phyloP scores from a whole-genome alignment of 2,113 vertebrate genomes.

The Charina bottae region DNA sequence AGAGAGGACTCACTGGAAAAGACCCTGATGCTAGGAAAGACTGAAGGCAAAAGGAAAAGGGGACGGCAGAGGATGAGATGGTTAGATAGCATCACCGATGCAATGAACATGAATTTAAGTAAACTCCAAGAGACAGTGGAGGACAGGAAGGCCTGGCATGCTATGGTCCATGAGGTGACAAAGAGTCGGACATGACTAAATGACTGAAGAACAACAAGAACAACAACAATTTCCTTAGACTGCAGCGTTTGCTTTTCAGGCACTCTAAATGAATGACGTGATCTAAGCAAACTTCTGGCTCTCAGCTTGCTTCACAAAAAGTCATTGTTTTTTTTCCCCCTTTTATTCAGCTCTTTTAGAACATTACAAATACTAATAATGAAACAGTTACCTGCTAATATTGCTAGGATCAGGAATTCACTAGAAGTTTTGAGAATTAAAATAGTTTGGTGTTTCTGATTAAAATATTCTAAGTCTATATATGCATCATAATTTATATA shows the following conservation, averaged over 20 bases:
- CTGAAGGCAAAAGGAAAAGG: no score
- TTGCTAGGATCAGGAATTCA: slow-evolving; percentile 15
- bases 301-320: slow-evolving; percentile 37
- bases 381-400: neutral
- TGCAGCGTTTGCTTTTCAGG: slow-evolving; percentile 1
- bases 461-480: slow-evolving; percentile 36
- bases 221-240: neutral
- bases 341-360: neutral
- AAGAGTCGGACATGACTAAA: no score
- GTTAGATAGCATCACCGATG: no score
- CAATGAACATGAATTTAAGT: no score
- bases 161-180: no score
- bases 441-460: slow-evolving; percentile 36
- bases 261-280: neutral
- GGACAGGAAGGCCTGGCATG: no score
- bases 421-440: slow-evolving; percentile 26
- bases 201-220: no score
- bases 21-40: no score
- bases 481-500: slow-evolving; percentile 39
- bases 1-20: no score
- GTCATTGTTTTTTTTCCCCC: neutral
- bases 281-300: slow-evolving; percentile 36
- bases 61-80: no score
- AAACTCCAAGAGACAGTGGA: no score
- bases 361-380: neutral